Percentiles rank a stretch among this genome's conserved stretches.
Evolutionary conservation across 2,113 vertebrate genomes (phyloP).

Genomic region (Onychostoma macrolepis): DNA sequence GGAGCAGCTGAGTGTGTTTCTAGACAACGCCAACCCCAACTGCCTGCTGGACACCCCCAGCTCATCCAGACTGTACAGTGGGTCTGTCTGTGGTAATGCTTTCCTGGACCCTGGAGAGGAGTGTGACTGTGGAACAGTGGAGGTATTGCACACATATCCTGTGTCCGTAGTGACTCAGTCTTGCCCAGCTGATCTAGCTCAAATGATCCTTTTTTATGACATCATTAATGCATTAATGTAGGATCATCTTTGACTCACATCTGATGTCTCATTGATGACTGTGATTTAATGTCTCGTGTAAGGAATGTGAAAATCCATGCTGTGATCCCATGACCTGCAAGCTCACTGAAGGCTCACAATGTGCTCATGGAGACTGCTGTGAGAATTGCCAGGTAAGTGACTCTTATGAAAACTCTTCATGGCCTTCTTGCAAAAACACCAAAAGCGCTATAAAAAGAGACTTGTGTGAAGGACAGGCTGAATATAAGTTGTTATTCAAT

Average conservation of each 20-base stretch:
- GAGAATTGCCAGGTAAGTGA: conserved; percentile 79
- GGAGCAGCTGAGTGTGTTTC: conserved; percentile 77
- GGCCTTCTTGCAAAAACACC: too few relatives aligned
- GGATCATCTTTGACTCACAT: not conserved
- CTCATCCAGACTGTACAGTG: conserved; percentile 66
- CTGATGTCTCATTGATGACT: conserved; percentile 17
- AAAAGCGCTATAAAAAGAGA: too few relatives aligned
- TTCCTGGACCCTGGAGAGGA: conserved; percentile 88
- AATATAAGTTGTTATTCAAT: too few relatives aligned
- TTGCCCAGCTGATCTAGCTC: not conserved
- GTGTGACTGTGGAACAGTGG: conserved; percentile 84
- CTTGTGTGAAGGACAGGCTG: too few relatives aligned
- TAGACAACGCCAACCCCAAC: conserved; percentile 70
- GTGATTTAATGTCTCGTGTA: not conserved
- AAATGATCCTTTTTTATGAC: not conserved
- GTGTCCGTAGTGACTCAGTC: not conserved
- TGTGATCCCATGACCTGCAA: conserved; percentile 86
- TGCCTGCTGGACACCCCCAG: conserved; percentile 79
- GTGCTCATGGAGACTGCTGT: conserved; percentile 84
- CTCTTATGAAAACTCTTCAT: not conserved
- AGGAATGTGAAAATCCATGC: conserved; percentile 85
- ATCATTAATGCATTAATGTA: conserved; percentile 24
- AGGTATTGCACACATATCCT: conserved; percentile 71
- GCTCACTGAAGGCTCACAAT: conserved; percentile 77
- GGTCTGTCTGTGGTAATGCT: conserved; percentile 81